Evolutionary conservation across 2,888 invertebrate genomes (phyloP).

Genomic region (Pharmacophagus antenor): DNA sequence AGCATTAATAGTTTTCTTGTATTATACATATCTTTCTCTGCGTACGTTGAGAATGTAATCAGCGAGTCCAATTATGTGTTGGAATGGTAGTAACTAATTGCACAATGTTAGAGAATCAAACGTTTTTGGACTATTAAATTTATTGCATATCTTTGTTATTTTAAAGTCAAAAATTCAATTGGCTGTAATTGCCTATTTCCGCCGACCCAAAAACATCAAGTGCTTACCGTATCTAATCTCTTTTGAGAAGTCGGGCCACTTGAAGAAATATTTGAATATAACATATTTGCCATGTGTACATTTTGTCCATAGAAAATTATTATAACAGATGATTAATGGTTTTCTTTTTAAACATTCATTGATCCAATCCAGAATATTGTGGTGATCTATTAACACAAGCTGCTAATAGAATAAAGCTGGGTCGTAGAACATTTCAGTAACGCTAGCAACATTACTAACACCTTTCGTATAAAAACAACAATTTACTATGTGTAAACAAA

Average conservation of each 20-base stretch:
- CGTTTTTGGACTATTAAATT: slow-evolving; percentile 9
- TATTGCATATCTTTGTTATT: slow-evolving; percentile 14
- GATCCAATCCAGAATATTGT: too few species aligned
- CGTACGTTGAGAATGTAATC: background rate
- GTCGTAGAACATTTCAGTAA: background rate
- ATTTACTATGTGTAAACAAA: too few species aligned
- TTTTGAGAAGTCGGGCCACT: slow-evolving; percentile 7
- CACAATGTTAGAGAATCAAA: slow-evolving; percentile 4
- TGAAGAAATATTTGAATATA: slow-evolving; percentile 17
- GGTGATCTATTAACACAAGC: background rate
- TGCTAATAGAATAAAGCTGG: background rate
- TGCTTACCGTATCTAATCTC: slow-evolving; percentile 7
- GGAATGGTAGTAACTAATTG: slow-evolving; percentile 1
- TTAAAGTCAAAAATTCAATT: slow-evolving; percentile 9
- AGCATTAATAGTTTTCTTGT: too few species aligned
- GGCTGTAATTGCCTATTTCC: slow-evolving; percentile 22
- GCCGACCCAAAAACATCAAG: slow-evolving; percentile 11
- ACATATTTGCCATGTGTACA: slow-evolving; percentile 2
- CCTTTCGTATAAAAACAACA: too few species aligned
- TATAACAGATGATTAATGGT: too few species aligned
- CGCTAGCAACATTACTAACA: background rate
- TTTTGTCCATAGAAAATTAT: background rate
- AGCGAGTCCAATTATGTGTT: slow-evolving; percentile 10
- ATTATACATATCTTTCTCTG: slow-evolving; percentile 8
- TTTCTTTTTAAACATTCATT: too few species aligned